phyloP scores from a whole-genome alignment of 1,140 invertebrate genomes.

The Teleopsis dalmanni region DNA sequence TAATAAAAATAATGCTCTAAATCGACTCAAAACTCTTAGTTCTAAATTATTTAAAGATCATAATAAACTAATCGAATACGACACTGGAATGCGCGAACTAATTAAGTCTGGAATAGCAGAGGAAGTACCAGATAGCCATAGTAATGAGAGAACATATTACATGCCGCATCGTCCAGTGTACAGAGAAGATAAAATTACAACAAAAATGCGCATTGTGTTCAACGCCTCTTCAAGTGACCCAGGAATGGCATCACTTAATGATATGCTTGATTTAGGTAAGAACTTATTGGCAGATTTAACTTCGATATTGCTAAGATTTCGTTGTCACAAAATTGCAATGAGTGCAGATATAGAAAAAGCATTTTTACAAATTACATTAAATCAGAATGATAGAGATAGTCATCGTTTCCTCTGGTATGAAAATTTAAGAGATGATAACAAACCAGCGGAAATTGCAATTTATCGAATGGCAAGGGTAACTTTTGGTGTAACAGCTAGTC shows the following conservation, averaged over 20 bases:
- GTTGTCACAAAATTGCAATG: not conserved
- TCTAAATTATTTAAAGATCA: not conserved
- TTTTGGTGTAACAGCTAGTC: too few species aligned
- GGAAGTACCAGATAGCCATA: too few species aligned
- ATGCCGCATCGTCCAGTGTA: too few species aligned
- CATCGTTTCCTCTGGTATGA: constrained; percentile 2
- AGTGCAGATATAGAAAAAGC: constrained; percentile 2
- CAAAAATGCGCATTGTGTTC: constrained; percentile 31
- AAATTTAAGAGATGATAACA: not conserved
- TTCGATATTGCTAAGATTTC: not conserved
- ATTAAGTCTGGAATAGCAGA: not conserved
- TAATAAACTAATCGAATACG: not conserved
- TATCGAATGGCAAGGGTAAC: constrained; percentile 8
- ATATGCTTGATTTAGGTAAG: not conserved
- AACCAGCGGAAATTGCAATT: not conserved
- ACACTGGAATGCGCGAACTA: not conserved
- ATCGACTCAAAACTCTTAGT: not conserved
- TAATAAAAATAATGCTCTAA: constrained; percentile 1
- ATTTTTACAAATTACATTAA: constrained; percentile 2
- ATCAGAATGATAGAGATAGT: not conserved
- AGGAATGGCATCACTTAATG: not conserved
- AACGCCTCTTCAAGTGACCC: constrained; percentile 26
- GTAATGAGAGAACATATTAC: constrained; percentile 22
- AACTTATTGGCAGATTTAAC: too few species aligned
- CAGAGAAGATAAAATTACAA: constrained; percentile 31